These are phyloP conservation scores for Altica lythri DNA, from an alignment of 2,888 invertebrate genomes.

Conservation along the genomic window DNA sequence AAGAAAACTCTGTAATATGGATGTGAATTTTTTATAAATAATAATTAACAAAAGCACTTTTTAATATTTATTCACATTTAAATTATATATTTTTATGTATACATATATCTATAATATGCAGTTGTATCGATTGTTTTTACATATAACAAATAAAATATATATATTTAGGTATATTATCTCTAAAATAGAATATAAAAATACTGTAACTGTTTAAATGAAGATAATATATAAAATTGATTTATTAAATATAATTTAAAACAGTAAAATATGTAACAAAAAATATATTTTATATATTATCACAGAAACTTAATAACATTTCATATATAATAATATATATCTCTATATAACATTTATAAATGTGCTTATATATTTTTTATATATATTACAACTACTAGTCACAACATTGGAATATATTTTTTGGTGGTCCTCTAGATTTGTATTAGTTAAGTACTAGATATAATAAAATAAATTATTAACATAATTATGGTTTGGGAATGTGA, in stretches of 20 bases:
- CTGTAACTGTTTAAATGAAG: slow-evolving; percentile 21
- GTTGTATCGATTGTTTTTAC: slow-evolving; percentile 30
- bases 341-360: slow-evolving; percentile 25
- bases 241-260: not conserved
- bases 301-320: too few relatives aligned
- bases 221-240: slow-evolving; percentile 6
- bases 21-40: too few relatives aligned
- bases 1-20: too few relatives aligned
- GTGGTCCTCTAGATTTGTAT: slow-evolving; percentile 35
- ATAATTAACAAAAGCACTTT: too few relatives aligned
- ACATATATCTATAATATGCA: slow-evolving; percentile 7
- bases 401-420: slow-evolving; percentile 27
- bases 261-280: slow-evolving; percentile 1
- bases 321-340: too few relatives aligned
- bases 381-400: slow-evolving; percentile 20
- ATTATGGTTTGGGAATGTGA: too few relatives aligned
- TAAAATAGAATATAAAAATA: slow-evolving; percentile 29
- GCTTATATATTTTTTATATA: slow-evolving; percentile 19
- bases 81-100: not conserved
- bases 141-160: not conserved
- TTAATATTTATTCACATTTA: too few relatives aligned
- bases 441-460: slow-evolving; percentile 32
- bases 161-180: slow-evolving; percentile 3
- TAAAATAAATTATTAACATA: slow-evolving; percentile 5
- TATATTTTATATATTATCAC: slow-evolving; percentile 1